Base-by-base conservation (phyloP, 2,888 invertebrate genomes). In the Stratiomys singularior region DNA sequence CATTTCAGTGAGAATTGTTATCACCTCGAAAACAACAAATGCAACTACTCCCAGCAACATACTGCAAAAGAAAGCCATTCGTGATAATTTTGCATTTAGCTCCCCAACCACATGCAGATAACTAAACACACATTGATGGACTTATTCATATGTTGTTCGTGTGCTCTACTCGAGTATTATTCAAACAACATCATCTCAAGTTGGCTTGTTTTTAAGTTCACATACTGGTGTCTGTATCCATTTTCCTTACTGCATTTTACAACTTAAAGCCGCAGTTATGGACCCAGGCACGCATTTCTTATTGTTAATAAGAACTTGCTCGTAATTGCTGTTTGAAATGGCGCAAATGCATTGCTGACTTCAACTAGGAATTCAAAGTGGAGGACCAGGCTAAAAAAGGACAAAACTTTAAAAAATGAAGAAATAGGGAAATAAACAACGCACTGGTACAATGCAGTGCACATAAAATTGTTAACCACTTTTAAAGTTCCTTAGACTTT, bases 261-360 rank as follows among this genome's bases (percentile, higher is more conserved):
- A 21, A 23, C 46, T 69, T 47, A 18, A 56, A 25, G 3, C 4
- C 60, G 7, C 23, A 25, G 23, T 60, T 60, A 21, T 21, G 15
- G 3, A 5, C 27, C 3, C 21, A 15, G 3, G 7, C 23, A 60
- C 4, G 4, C 23, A 5, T n/a, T n/a, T 60, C 23, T 64, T 23
- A 27, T 44, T 44, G 67, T 44, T 67, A 18, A 37, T 21, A n/a
- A n/a, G n/a, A n/a, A 13, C n/a, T 44, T 67, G 67, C 37, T 15
- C 37, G 67, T 44, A 67, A 37, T 44, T 67, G 46, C 67, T 21
- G 44, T 67, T 67, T 67, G 21, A 44, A 67, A 67, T 37, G 37
- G 21, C 37, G n/a, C n/a, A n/a, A n/a, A n/a, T n/a, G n/a, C n/a
- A n/a, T n/a, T n/a, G n/a, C n/a, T n/a, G n/a, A n/a, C n/a, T n/a